These are phyloP conservation scores for Amia ocellicauda DNA, from an alignment of 2,113 vertebrate genomes.

Conservation along the genomic window DNA sequence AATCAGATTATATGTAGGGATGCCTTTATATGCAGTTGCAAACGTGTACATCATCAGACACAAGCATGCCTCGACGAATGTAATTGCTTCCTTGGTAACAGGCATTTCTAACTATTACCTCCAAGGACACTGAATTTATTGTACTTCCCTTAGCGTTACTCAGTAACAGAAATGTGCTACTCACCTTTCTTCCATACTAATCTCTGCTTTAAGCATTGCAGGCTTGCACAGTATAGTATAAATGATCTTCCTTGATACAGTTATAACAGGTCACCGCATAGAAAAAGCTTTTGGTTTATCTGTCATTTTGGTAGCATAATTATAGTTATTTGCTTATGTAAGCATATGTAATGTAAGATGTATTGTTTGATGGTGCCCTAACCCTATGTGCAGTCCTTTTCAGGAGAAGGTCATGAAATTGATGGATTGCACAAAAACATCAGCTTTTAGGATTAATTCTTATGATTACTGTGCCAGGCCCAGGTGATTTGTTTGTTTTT, in stretches of 20 bases:
- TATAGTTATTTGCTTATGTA: not conserved
- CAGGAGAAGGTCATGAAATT: too few species aligned
- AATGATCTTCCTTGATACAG: not conserved
- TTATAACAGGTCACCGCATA: not conserved
- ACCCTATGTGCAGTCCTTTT: too few species aligned
- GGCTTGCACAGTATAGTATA: not conserved
- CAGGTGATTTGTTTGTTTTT: too few species aligned
- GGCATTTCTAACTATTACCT: constrained; percentile 4
- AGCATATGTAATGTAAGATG: too few species aligned
- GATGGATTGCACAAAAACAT: too few species aligned
- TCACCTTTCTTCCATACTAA: not conserved
- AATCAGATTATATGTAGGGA: not conserved
- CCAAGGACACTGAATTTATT: constrained; percentile 14
- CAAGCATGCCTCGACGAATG: not conserved
- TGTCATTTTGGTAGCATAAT: not conserved
- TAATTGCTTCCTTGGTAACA: constrained; percentile 18
- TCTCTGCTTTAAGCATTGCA: not conserved
- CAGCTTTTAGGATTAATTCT: too few species aligned
- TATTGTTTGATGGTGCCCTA: too few species aligned
- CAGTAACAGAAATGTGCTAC: not conserved
- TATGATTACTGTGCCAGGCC: too few species aligned
- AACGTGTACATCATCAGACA: not conserved
- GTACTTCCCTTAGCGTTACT: not conserved
- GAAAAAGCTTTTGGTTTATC: not conserved
- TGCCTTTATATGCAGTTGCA: not conserved